Evolutionary conservation across 2,113 vertebrate genomes (phyloP).

Genomic region (Neogale vison): DNA sequence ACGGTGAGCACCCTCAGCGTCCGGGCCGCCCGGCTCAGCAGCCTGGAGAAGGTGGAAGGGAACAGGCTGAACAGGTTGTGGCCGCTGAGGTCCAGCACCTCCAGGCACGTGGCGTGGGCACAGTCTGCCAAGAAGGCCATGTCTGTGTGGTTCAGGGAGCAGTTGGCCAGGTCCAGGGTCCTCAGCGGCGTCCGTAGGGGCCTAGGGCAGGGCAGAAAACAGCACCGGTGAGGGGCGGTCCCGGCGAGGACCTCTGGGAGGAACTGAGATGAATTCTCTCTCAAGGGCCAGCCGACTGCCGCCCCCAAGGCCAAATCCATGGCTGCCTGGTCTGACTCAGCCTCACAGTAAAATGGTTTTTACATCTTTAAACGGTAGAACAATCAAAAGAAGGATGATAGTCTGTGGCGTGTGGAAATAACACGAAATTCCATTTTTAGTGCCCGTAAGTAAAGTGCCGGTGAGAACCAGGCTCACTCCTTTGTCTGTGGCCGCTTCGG

Average conservation of each 20-base stretch:
- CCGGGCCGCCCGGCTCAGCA: conserved; percentile 89
- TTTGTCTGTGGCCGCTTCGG: background rate
- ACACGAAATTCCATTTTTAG: background rate
- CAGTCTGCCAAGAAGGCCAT: conserved; percentile 95
- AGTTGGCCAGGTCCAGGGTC: conserved; percentile 92
- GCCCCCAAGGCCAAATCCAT: background rate
- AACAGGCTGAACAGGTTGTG: conserved; percentile 88
- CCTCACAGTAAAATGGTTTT: background rate
- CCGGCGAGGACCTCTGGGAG: background rate
- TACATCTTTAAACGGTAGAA: background rate
- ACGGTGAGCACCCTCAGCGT: conserved; percentile 87
- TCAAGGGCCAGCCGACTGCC: background rate
- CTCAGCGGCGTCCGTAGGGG: conserved; percentile 91
- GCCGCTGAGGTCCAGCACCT: conserved; percentile 93
- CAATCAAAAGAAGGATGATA: background rate
- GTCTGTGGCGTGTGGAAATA: background rate
- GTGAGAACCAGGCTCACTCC: background rate
- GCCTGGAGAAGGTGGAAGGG: conserved; percentile 89
- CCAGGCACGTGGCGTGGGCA: conserved; percentile 89
- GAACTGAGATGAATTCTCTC: background rate
- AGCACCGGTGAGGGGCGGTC: background rate
- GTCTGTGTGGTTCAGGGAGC: conserved; percentile 89
- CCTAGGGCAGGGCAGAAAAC: conserved; percentile 81
- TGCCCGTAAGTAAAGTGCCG: background rate
- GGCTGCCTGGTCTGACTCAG: background rate